Percentiles rank a stretch among this genome's conserved stretches.
Evolutionary conservation across 2,888 invertebrate species (phyloP).

Genomic region (Anagyrus pseudococci): DNA sequence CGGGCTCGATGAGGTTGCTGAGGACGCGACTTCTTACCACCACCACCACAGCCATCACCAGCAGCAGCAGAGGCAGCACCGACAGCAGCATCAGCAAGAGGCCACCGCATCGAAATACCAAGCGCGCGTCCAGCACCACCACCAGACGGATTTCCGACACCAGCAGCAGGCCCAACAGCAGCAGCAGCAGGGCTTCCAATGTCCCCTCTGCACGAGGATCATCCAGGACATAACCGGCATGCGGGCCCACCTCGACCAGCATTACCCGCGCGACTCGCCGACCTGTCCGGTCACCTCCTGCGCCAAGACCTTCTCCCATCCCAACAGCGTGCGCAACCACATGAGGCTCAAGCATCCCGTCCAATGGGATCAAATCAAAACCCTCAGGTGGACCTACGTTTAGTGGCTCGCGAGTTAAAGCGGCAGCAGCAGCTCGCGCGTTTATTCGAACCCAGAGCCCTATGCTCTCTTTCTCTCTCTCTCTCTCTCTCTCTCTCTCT

Average conservation of each 20-base stretch:
- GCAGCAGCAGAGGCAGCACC: slow-evolving; percentile 48
- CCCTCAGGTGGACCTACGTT: slow-evolving; percentile 76
- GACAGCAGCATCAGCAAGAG: slow-evolving; percentile 37
- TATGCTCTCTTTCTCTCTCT: neutral
- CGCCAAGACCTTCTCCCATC: slow-evolving; percentile 79
- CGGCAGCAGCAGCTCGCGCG: neutral
- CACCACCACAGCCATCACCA: slow-evolving; percentile 59
- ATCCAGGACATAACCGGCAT: slow-evolving; percentile 72
- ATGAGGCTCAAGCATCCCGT: slow-evolving; percentile 83
- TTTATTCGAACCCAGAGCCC: too few relatives aligned
- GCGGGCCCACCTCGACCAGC: slow-evolving; percentile 79
- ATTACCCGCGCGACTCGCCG: slow-evolving; percentile 85
- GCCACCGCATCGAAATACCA: slow-evolving; percentile 49
- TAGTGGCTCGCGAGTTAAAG: slow-evolving; percentile 53
- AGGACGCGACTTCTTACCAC: slow-evolving; percentile 56
- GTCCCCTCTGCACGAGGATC: slow-evolving; percentile 77
- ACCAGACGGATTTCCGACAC: too few relatives aligned
- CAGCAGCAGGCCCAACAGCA: slow-evolving; percentile 44
- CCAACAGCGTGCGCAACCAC: slow-evolving; percentile 86
- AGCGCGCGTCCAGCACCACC: slow-evolving; percentile 37
- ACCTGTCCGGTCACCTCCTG: slow-evolving; percentile 80
- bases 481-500: too few relatives aligned
- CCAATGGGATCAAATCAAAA: slow-evolving; percentile 86
- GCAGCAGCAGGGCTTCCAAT: slow-evolving; percentile 65
- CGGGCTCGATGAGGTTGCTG: slow-evolving; percentile 55